A percentile compares a stretch with the other conserved stretches of the same genome.
Conservation (phyloP, 92 coral and sea anemone species). For the Actinernus sp. region DNA sequence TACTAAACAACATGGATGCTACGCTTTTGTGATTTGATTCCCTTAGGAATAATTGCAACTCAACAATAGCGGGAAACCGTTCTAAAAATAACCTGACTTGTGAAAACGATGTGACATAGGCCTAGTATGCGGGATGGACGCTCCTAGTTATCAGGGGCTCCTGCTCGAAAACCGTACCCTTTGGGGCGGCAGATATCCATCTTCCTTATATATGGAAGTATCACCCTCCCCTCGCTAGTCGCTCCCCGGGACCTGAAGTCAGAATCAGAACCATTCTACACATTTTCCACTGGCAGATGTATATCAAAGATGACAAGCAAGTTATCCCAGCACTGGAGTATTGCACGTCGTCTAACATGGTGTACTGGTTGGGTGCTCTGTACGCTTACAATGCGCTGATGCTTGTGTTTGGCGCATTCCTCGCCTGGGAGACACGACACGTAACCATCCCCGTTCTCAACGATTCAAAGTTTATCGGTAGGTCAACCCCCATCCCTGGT, state of each 20-base stretch:
- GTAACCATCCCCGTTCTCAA: conserved; percentile 89
- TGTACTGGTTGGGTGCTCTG: conserved; percentile 78
- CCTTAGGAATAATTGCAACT: no score
- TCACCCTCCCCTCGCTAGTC: no score
- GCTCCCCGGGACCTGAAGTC: background rate
- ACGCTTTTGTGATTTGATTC: no score
- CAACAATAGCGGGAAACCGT: no score
- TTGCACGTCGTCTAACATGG: conserved; percentile 67
- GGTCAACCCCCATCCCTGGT: background rate
- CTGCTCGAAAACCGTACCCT: no score
- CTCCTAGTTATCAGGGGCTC: no score
- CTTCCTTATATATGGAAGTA: no score
- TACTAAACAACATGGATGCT: no score
- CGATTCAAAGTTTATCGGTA: conserved; percentile 87
- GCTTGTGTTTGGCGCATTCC: conserved; percentile 79
- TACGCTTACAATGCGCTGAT: conserved; percentile 82
- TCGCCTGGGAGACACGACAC: conserved; percentile 92
- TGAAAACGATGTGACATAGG: no score
- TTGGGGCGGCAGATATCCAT: no score
- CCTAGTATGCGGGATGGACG: no score
- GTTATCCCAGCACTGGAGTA: conserved; percentile 67
- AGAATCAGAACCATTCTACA: background rate
- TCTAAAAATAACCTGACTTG: no score
- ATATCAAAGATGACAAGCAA: conserved; percentile 52
- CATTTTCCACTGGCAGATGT: conserved; percentile 27